A percentile compares a stretch with the other conserved stretches of the same genome.
Evolutionary conservation across 1,140 invertebrate species (phyloP).

Genomic region (Atopsyche davidsoni): DNA sequence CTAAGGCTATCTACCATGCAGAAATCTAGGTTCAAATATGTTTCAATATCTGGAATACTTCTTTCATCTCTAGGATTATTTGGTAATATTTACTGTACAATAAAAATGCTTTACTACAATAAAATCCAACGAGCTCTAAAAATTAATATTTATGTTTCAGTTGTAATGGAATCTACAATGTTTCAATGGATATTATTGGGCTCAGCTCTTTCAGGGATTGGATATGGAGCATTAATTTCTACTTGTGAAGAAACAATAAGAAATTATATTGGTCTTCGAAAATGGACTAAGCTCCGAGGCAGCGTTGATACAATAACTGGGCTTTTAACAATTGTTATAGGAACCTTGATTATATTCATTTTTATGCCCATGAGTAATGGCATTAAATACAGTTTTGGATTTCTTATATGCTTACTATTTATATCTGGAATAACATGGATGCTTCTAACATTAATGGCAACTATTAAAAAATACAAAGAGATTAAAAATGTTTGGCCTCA

Average conservation of each 20-base stretch:
- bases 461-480: neutral
- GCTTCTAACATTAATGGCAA: neutral
- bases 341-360: slow-evolving; percentile 13
- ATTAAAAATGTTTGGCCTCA: neutral
- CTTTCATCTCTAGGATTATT: slow-evolving; percentile 39
- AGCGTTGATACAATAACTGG: slow-evolving; percentile 21
- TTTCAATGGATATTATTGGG: slow-evolving; percentile 10
- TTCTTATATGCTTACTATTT: slow-evolving; percentile 12
- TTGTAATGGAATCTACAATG: slow-evolving; percentile 15
- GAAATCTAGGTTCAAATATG: slow-evolving; percentile 45
- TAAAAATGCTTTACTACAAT: no score
- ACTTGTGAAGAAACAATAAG: slow-evolving; percentile 20
- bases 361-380: slow-evolving; percentile 9
- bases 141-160: slow-evolving; percentile 28
- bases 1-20: slow-evolving; percentile 43
- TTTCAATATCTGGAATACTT: slow-evolving; percentile 36
- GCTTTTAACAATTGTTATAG: slow-evolving; percentile 13
- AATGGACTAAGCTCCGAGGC: slow-evolving; percentile 24
- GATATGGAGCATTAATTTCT: slow-evolving; percentile 24
- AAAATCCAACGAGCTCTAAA: no score
- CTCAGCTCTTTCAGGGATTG: slow-evolving; percentile 19
- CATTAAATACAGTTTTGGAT: slow-evolving; percentile 17
- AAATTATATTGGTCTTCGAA: slow-evolving; percentile 21
- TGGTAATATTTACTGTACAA: slow-evolving; percentile 37
- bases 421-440: slow-evolving; percentile 10